These are phyloP conservation scores for Pandemis cinnamomeana DNA, from an alignment of 2,888 invertebrate genomes.

Conservation along the genomic window DNA sequence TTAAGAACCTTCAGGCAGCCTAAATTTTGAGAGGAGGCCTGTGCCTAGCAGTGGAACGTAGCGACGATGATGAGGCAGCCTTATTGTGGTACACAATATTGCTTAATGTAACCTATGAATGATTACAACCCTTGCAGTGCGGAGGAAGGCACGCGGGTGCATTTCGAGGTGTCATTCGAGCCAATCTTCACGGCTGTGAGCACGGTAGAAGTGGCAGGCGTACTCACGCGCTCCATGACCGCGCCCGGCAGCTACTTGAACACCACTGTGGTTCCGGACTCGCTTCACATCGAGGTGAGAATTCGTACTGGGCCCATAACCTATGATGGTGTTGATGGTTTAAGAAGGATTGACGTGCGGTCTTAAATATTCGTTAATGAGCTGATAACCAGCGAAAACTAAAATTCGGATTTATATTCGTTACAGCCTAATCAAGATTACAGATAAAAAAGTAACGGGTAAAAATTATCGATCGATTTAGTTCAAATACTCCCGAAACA, in stretches of 20 bases:
- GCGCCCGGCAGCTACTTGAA: slow-evolving; percentile 69
- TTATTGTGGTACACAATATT: no score
- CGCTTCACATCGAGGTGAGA: slow-evolving; percentile 74
- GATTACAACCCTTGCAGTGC: slow-evolving; percentile 53
- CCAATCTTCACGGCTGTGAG: slow-evolving; percentile 88
- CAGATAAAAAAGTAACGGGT: no score
- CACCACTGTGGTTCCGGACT: slow-evolving; percentile 65
- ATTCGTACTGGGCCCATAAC: neutral
- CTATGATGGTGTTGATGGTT: neutral
- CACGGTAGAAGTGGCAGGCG: slow-evolving; percentile 86
- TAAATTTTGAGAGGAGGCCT: no score
- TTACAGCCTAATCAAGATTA: no score
- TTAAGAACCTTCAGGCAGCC: no score
- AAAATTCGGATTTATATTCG: no score
- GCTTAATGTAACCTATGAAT: neutral
- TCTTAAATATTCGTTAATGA: no score
- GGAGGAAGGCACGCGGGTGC: slow-evolving; percentile 89
- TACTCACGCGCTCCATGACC: slow-evolving; percentile 87
- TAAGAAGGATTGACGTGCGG: neutral
- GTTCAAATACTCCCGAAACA: neutral
- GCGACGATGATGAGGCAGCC: no score
- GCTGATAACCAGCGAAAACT: no score
- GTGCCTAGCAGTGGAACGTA: no score
- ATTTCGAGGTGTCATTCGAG: slow-evolving; percentile 94
- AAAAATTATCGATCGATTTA: no score